Base-by-base conservation (phyloP, 1,140 invertebrate genomes). In the Bathynomus jamesi region DNA sequence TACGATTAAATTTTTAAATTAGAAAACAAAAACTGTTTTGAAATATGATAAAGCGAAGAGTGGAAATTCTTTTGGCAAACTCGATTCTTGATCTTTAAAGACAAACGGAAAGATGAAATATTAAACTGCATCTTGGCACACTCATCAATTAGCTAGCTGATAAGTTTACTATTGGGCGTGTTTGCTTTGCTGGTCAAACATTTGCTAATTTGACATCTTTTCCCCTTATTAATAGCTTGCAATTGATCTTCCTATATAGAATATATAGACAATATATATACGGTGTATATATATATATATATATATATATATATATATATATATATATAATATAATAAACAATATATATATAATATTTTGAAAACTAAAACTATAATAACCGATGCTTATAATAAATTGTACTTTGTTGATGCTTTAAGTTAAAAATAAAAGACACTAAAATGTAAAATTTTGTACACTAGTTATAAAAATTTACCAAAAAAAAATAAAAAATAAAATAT, bases 261-360 rank as follows among this genome's bases (percentile, higher is more conserved):
- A 8, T 40, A 40, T 40, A 40, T 40, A 40, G 7, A 40, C 7
- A 40, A 40, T 40, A 40, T 40, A 40, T 40, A 40, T 40, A 40
- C 17, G 17, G 7, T 40, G 17, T 40, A 8, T 40, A 40, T 40
- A 40, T 40, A 40, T 53, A 53, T 53, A 53, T 53, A 53, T 53
- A 53, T 53, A 53, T 53, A 53, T 53, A 53, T 53, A 53, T 53
- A 53, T 40, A 53, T 53, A 53, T 53, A 53, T 53, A 53, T 53
- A 53, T 53, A 53, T 53, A 53, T 53, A 53, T 53, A 53, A 53
- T 53, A 53, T 53, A 53, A 17, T 17, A 17, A 53, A 17, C 13
- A 17, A 53, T 53, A 53, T 53, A 53, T 53, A 53, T 53, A 53
- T 53, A 17, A 53, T 53, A 53, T 53, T 17, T 53, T n/a, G n/a